Evolutionary conservation across 2,113 vertebrate species (phyloP), one percentile per base, ranked within the genome.

Genomic region (Sisor rabdophorus): DNA sequence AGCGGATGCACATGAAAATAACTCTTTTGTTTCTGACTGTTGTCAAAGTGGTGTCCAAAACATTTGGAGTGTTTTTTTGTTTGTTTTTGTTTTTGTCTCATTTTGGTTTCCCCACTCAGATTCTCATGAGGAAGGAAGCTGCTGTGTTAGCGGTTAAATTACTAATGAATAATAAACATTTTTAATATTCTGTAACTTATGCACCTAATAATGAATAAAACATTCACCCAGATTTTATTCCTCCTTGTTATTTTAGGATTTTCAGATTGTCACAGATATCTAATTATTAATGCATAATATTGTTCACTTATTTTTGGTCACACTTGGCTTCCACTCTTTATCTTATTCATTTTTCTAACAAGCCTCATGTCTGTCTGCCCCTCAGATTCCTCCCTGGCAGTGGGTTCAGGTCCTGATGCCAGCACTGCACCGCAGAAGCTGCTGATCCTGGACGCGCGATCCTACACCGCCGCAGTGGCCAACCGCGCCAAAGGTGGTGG

Each of bases 401-500:
- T 92, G 0, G 93, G 93, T 72, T 91, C 96, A 0, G 92, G 92
- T 0, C 93, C 94, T 36, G 95, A 98, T 70, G 92, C 93, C 3
- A 86, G 88, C 10, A 86, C 90, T 0, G 89, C 92, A 1, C 94
- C 93, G 22, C 96, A 97, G 87, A 98, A 98, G 86, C 91, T 99
- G 82, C 91, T 99, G 82, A 99, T 99, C 79, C 91, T 99, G 32
- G 97, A 99, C 28, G 97, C 97, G 28, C 93, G 97, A 60, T 99
- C 97, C 28, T 98, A 99, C 84, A 98, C 97, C 0, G 97, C 97
- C 0, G 97, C 97, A 0, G 97, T 99, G 81, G 97, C 97, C 65
- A 99, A 99, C 90, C 90, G 97, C 44, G 97, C 97, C n/a, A 99
- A 99, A 87, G 97, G 97, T 20, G 97, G 97, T 0, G 97, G 97